These are phyloP conservation scores for Drosophila falleni DNA, from an alignment of 2,888 invertebrate species.

Conservation along the genomic window DNA sequence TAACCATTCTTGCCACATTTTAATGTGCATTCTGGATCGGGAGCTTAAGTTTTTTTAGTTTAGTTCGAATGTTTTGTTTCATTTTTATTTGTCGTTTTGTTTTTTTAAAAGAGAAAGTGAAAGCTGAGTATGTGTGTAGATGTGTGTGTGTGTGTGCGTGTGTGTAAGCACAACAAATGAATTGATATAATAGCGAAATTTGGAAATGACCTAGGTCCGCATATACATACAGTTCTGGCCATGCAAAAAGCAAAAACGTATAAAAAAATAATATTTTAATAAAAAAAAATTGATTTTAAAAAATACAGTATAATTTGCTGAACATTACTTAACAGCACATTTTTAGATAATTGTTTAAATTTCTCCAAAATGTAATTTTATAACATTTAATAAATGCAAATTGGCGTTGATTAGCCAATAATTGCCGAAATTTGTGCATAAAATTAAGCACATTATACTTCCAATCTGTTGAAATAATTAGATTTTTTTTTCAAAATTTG, in stretches of 20 bases:
- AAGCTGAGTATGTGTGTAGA: constrained; percentile 11
- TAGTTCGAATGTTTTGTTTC: constrained; percentile 56
- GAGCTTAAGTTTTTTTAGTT: constrained; percentile 87
- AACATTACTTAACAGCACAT: no score
- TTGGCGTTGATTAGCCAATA: no score
- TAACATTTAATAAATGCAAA: no score
- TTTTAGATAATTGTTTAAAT: no score
- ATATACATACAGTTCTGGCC: not conserved
- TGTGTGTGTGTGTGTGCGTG: constrained; percentile 11
- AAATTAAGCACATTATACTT: no score
- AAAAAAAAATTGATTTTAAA: not conserved
- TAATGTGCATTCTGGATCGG: constrained; percentile 95
- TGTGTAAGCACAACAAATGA: constrained; percentile 27
- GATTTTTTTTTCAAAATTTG: no score
- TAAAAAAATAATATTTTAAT: not conserved
- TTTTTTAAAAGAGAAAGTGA: constrained; percentile 11
- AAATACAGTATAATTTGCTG: no score
- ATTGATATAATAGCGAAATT: constrained; percentile 1
- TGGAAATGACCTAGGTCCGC: not conserved
- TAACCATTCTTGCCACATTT: constrained; percentile 94
- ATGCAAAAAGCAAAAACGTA: not conserved
- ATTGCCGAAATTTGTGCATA: no score
- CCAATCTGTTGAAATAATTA: no score
- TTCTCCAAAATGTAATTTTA: no score
- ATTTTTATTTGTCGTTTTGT: constrained; percentile 2